Evolutionary conservation across 2,797 vertebrate species (phyloP).

Genomic region (Acipenser ruthenus): DNA sequence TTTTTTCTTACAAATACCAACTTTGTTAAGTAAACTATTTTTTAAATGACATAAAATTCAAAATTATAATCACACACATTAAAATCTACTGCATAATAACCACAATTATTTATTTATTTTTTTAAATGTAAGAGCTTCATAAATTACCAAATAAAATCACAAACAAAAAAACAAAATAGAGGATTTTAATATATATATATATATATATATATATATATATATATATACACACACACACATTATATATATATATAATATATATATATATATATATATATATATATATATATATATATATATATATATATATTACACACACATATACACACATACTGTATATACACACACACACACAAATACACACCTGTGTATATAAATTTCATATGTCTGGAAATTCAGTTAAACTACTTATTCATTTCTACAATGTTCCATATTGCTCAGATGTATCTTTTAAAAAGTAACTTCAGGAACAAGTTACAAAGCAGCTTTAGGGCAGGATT

Average conservation of each 20-base stretch:
- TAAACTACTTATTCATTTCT: no score
- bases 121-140: no score
- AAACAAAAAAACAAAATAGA: not conserved
- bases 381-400: no score
- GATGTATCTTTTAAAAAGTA: not conserved
- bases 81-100: not conserved
- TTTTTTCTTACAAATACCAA: not conserved
- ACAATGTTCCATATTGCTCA: no score
- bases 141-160: not conserved
- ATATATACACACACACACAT: no score
- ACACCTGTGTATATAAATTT: no score
- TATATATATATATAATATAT: no score
- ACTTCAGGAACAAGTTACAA: not conserved
- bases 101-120: not conserved
- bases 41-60: not conserved
- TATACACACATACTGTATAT: no score
- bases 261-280: no score
- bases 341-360: no score
- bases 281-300: no score
- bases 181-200: not conserved
- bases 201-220: not conserved
- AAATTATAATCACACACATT: not conserved
- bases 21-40: not conserved
- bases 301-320: no score
- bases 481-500: not conserved